Evolutionary conservation across 2,113 vertebrate genomes (phyloP).

Genomic region (Lanius collurio): DNA sequence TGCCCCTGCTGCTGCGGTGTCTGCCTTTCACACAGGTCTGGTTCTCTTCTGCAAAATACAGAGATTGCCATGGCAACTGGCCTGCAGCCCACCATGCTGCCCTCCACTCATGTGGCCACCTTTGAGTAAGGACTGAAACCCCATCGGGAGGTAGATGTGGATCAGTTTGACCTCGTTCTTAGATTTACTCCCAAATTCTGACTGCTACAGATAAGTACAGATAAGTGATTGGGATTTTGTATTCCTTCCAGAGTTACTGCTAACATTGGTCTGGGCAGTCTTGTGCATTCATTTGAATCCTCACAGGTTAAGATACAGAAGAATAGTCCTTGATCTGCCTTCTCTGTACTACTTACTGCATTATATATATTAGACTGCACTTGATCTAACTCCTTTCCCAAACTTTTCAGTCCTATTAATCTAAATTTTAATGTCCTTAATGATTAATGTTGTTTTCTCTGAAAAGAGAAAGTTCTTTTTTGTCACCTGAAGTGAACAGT

Average conservation of each 20-base stretch:
- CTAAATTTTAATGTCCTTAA: neutral
- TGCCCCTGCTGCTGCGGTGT: neutral
- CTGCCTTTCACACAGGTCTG: rapidly evolving
- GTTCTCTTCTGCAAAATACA: neutral
- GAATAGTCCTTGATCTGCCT: neutral
- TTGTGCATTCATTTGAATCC: neutral
- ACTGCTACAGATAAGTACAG: neutral
- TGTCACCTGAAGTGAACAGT: neutral
- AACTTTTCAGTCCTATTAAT: neutral
- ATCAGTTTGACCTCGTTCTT: neutral
- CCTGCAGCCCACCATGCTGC: neutral
- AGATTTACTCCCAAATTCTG: neutral
- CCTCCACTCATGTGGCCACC: too few relatives aligned
- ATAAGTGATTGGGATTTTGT: neutral
- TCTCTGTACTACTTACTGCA: rapidly evolving
- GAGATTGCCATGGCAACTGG: neutral
- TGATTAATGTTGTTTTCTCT: neutral
- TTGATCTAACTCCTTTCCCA: neutral
- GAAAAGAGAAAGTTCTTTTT: neutral
- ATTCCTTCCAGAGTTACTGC: neutral
- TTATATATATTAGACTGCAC: neutral
- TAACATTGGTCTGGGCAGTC: neutral
- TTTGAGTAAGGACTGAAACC: neutral
- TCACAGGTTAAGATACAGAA: neutral
- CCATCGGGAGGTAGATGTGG: neutral